Evolutionary conservation across 2,888 invertebrate species (phyloP).

Genomic region (Steinernema hermaphroditum): DNA sequence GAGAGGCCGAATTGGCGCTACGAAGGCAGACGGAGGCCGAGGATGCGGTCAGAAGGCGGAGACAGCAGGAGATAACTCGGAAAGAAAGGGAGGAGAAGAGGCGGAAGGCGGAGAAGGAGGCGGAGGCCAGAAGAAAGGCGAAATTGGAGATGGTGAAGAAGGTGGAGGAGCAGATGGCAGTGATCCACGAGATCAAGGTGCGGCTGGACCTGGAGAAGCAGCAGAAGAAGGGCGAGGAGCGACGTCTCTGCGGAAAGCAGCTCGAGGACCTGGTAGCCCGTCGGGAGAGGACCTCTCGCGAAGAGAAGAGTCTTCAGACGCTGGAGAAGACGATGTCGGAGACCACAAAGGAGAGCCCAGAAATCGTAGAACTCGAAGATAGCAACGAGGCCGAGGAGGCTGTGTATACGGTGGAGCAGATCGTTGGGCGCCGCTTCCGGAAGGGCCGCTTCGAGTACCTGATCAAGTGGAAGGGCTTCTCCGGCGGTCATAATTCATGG

Average conservation of each 20-base stretch:
- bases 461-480: slow-evolving; percentile 35
- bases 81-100: no score
- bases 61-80: no score
- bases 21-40: no score
- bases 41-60: no score
- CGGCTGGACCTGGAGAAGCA: neutral
- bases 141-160: neutral
- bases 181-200: neutral
- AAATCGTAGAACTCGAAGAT: no score
- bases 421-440: slow-evolving; percentile 31
- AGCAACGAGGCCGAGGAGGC: neutral
- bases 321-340: neutral
- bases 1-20: no score
- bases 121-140: neutral
- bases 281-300: no score
- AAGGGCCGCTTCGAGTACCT: slow-evolving; percentile 34
- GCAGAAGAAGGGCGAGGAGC: slow-evolving; percentile 2
- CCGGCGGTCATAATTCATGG: slow-evolving; percentile 35
- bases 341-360: neutral
- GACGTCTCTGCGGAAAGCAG: neutral
- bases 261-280: neutral
- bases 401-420: slow-evolving; percentile 33
- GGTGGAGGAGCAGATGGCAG: slow-evolving; percentile 14
- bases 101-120: no score
- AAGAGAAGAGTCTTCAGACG: no score